Evolutionary conservation across 2,797 vertebrate genomes (phyloP).

Genomic region (Sternotherus odoratus): DNA sequence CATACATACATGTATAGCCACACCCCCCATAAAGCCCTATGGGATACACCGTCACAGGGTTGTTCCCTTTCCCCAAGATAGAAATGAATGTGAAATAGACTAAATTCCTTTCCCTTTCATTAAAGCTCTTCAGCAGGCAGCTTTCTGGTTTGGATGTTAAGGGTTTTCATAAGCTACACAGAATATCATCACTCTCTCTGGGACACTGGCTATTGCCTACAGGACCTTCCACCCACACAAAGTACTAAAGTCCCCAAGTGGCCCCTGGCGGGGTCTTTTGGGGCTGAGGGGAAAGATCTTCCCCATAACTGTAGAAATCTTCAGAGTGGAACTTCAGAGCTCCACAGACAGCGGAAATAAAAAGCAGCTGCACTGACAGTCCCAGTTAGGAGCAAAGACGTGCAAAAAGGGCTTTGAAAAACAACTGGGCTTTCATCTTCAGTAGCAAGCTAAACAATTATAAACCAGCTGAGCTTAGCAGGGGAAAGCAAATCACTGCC

Average conservation of each 20-base stretch:
- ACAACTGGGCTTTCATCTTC: slow-evolving; percentile 73
- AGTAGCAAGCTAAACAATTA: slow-evolving; percentile 68
- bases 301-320: slow-evolving; percentile 62
- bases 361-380: slow-evolving; percentile 71
- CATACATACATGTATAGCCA: too few species aligned
- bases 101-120: slow-evolving; percentile 38
- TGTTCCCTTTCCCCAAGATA: slow-evolving; percentile 8
- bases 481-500: slow-evolving; percentile 61
- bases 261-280: slow-evolving; percentile 12
- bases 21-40: too few species aligned
- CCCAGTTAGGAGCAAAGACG: slow-evolving; percentile 67
- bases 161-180: slow-evolving; percentile 19
- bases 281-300: slow-evolving; percentile 44
- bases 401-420: slow-evolving; percentile 73
- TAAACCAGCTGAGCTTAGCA: slow-evolving; percentile 58
- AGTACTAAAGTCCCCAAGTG: slow-evolving; percentile 39
- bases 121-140: slow-evolving; percentile 37
- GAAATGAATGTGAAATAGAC: slow-evolving; percentile 22
- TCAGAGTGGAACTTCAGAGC: slow-evolving; percentile 71
- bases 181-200: neutral
- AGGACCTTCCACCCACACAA: slow-evolving; percentile 55
- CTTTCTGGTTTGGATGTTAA: slow-evolving; percentile 10
- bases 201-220: slow-evolving; percentile 1
- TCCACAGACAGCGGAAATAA: slow-evolving; percentile 61
- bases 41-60: too few species aligned